Evolutionary conservation across 2,888 invertebrate genomes (phyloP), one percentile per base, ranked within the genome.

Genomic region (Ornithoptera priamus): DNA sequence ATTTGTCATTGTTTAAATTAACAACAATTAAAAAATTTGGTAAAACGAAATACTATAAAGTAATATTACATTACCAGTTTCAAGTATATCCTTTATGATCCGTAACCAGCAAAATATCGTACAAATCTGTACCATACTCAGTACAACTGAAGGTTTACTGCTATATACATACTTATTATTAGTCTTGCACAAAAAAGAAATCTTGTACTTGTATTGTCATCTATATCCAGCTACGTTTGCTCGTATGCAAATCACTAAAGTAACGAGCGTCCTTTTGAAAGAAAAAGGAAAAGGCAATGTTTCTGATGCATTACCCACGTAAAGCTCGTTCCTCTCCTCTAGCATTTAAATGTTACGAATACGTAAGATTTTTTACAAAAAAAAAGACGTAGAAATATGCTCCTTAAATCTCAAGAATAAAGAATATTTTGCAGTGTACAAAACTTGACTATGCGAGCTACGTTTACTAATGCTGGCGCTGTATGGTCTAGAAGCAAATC

Each of bases 261-360:
- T 39, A 39, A 46, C 46, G 46, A 15, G 24, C 20, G 24, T 22
- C 39, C 20, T 20, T 56, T 56, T 56, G 2, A 46, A 46, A 58
- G n/a, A 22, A 12, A 53, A 53, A 22, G 57, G 22, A 22, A 57
- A 57, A 6, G 2, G 22, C 22, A 22, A 42, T 58, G 30, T 59
- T 65, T 65, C 65, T 58, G 59, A 46, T 30, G 22, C 65, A 59
- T 65, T 65, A 65, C 65, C 65, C 50, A 59, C 22, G 20, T 62
- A 46, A 62, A 59, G 59, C 50, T 18, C 22, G 20, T 58, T 39
- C 15, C 58, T 46, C 59, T 24, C 65, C 3, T 30, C 30, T 30
- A 65, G 30, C 42, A 65, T 24, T 22, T n/a, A 12, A n/a, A 7
- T 12, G 53, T 53, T 7, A 0, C 18, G 53, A 53, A 46, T 46